Evolutionary conservation across 2,797 vertebrate genomes (phyloP), one percentile per base, ranked within the genome.

Genomic region (Buphagus erythrorhynchus): DNA sequence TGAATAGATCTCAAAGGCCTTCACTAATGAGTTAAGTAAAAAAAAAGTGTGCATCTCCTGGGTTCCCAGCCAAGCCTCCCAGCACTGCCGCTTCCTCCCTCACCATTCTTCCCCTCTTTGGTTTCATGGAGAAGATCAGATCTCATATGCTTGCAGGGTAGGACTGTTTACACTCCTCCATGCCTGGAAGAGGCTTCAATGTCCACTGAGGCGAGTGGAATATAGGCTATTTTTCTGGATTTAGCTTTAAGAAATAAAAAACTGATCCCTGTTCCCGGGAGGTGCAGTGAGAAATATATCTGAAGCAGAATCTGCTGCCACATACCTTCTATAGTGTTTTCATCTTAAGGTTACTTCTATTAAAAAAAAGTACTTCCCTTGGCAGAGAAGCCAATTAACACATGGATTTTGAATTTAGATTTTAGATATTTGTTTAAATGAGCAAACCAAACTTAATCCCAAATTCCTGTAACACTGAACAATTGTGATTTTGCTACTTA

Each of bases 211-310:
- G 33, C 33, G 38, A 62, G 59, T 25, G 35, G 13, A 61, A 83
- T 7, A 61, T 36, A 71, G 38, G 31, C 26, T 68, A 11, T 76
- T 52, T 89, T 92, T 59, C 65, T 76, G 38, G 11, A 58, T 91
- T 90, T 94, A 83, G 25, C 79, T 78, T 80, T 83, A 80, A 88
- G 85, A 90, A 90, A 55, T 74, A 40, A 76, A 92, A 88, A 86
- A 31, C 46, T 84, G 46, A 81, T 90, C 28, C 45, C 10, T 72
- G 8, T n/a, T 93, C 35, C 36, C 61, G 26, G 31, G 55, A 68
- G 33, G 5, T 51, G 4, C 33, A 52, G 10, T 58, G 38, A 81
- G 81, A 94, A 88, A 73, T 12, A 6, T 31, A 57, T 54, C 48
- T 46, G 43, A 68, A 66, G 45, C 45, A 90, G 54, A 77, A 62